A percentile compares a stretch with the other conserved stretches of the same genome.
Evolutionary conservation across 2,888 invertebrate genomes (phyloP).

Genomic region (Rhagonycha lutea): DNA sequence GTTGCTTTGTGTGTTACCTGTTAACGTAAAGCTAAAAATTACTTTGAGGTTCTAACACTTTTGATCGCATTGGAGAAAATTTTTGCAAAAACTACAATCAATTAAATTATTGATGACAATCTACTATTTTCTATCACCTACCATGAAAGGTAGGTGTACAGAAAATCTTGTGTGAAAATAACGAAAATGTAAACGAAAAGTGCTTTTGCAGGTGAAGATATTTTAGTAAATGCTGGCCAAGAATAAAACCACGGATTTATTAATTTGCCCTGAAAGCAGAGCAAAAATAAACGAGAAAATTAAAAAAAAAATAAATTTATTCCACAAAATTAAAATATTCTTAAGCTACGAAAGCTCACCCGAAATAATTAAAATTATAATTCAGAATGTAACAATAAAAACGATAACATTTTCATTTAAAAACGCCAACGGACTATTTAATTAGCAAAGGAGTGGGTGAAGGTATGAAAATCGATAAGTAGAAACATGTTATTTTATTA

Average conservation of each 20-base stretch:
- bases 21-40: neutral
- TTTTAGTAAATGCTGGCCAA: too few relatives aligned
- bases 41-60: neutral
- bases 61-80: too few relatives aligned
- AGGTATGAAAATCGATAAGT: neutral
- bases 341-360: neutral
- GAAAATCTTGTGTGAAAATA: too few relatives aligned
- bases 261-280: too few relatives aligned
- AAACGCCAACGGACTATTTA: neutral
- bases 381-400: neutral
- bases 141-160: too few relatives aligned
- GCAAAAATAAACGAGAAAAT: too few relatives aligned
- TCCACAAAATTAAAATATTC: neutral
- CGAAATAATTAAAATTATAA: neutral
- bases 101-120: too few relatives aligned
- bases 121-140: too few relatives aligned
- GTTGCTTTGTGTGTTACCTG: neutral
- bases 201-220: too few relatives aligned
- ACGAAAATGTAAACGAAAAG: too few relatives aligned
- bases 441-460: neutral
- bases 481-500: neutral
- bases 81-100: too few relatives aligned
- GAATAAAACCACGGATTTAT: too few relatives aligned
- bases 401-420: neutral
- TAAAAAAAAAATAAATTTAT: neutral